These are phyloP conservation scores for Folsomia candida DNA, from an alignment of 2,888 invertebrate genomes.

Conservation along the genomic window DNA sequence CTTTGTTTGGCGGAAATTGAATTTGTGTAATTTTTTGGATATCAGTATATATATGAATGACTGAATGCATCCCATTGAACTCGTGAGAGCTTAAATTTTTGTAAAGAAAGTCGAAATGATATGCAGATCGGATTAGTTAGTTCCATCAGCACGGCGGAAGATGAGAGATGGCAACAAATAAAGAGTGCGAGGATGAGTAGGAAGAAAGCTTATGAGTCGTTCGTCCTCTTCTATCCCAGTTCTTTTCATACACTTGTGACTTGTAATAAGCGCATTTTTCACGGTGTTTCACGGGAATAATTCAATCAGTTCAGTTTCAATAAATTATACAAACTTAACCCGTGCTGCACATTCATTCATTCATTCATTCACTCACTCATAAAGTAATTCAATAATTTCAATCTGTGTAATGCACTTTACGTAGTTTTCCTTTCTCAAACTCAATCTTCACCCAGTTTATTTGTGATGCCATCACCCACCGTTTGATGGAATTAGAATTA, in stretches of 20 bases:
- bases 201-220: background rate
- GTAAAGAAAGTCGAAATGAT: conserved; percentile 29
- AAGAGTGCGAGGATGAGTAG: background rate
- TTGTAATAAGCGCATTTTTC: conserved; percentile 28
- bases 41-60: too few species aligned
- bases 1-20: background rate
- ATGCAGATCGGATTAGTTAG: conserved; percentile 40
- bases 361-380: background rate
- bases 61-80: background rate
- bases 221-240: conserved; percentile 11
- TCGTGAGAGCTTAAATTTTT: background rate
- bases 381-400: background rate
- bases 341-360: background rate
- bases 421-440: background rate
- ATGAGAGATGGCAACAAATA: conserved; percentile 10
- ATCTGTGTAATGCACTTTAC: background rate
- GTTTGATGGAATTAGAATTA: background rate
- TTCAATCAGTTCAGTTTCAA: conserved; percentile 19
- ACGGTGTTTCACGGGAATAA: conserved; percentile 4
- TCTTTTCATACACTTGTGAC: conserved; percentile 20
- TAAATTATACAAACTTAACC: background rate
- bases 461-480: background rate
- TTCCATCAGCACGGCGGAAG: background rate
- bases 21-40: background rate
- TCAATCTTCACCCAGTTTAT: background rate